Conservation (phyloP, 2,797 vertebrate species). For the Manis javanica region DNA sequence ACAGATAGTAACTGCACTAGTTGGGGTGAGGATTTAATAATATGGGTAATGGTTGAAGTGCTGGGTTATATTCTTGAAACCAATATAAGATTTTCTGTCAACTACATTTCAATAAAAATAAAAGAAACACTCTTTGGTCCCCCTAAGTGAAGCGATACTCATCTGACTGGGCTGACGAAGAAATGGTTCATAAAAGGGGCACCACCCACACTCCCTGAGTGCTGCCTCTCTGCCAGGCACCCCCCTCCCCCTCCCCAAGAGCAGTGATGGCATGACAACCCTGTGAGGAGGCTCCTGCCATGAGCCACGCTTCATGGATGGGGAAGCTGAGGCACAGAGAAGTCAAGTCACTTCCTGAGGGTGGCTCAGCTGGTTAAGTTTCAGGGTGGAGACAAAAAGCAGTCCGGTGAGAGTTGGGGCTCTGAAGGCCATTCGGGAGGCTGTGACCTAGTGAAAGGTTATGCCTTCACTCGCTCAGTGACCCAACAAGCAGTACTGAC, state of each 20-base stretch:
- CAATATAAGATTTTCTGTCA: too few relatives aligned
- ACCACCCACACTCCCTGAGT: fast-evolving
- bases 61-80: too few relatives aligned
- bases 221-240: neutral
- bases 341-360: neutral
- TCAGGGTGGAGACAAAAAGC: neutral
- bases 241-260: neutral
- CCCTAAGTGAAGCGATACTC: neutral
- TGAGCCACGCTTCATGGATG: neutral
- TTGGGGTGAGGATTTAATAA: too few relatives aligned
- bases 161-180: neutral
- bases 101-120: too few relatives aligned
- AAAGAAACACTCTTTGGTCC: neutral
- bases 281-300: neutral
- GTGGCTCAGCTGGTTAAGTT: neutral
- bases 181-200: neutral
- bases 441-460: neutral
- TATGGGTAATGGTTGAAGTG: too few relatives aligned
- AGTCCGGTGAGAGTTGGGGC: neutral
- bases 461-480: neutral
- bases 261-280: fast-evolving
- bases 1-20: too few relatives aligned
- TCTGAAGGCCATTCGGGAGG: neutral
- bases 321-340: neutral
- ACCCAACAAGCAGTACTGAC: neutral